A percentile compares a stretch with the other conserved stretches of the same genome.
Evolutionary conservation across 2,888 invertebrate genomes (phyloP).

Genomic region (Odontothrips loti): DNA sequence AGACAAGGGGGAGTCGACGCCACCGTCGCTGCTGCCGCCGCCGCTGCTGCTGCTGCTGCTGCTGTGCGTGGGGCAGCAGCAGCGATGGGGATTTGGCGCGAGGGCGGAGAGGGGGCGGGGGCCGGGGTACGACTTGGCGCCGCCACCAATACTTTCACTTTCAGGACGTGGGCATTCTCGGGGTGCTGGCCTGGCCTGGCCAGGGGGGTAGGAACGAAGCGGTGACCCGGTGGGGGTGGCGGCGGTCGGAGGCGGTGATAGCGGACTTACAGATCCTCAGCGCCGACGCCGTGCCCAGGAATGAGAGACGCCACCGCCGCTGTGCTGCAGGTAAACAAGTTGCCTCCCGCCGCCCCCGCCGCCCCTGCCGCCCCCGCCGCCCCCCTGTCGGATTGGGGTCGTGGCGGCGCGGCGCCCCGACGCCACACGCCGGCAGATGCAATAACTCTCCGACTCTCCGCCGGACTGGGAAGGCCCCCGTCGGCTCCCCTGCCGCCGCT

Average conservation of each 20-base stretch:
- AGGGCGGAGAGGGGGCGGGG: not conserved
- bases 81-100: no score
- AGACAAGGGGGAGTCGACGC: not conserved
- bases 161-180: slow-evolving; percentile 2
- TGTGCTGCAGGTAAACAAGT: slow-evolving; percentile 11
- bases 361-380: not conserved
- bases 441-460: no score
- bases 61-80: no score
- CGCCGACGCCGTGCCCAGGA: not conserved
- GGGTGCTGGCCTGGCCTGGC: not conserved
- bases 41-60: no score
- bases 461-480: no score
- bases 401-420: not conserved
- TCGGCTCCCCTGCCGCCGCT: no score
- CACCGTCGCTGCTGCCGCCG: not conserved
- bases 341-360: not conserved
- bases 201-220: no score
- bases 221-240: not conserved
- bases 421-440: not conserved
- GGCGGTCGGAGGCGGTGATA: not conserved
- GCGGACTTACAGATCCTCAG: not conserved
- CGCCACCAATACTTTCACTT: slow-evolving; percentile 23
- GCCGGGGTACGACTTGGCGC: not conserved
- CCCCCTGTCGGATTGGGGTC: not conserved
- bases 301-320: no score